phyloP scores from a whole-genome alignment of 2,888 invertebrate species.

The Spilarctia lutea region DNA sequence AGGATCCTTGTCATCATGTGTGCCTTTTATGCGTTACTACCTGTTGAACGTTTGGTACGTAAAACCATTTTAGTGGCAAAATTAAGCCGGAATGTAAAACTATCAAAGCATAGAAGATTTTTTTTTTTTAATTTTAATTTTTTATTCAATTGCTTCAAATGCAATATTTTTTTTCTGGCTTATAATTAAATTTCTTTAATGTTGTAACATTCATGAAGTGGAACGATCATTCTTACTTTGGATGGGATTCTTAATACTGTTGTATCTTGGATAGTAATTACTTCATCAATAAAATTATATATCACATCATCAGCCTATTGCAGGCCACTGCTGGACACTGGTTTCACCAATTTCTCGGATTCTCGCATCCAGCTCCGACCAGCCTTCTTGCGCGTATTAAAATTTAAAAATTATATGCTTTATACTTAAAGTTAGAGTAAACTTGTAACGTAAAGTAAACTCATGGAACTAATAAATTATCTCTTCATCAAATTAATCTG shows the following conservation, averaged over 20 bases:
- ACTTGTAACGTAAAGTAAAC: neutral
- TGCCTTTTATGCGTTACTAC: constrained; percentile 65
- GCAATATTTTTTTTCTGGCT: too few species aligned
- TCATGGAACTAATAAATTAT: neutral
- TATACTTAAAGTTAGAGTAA: neutral
- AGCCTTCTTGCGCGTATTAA: too few species aligned
- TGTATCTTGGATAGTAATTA: neutral
- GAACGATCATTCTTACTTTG: neutral
- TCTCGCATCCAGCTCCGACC: too few species aligned
- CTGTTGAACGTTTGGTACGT: constrained; percentile 61
- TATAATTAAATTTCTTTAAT: neutral
- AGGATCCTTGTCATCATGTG: constrained; percentile 70
- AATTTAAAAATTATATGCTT: too few species aligned
- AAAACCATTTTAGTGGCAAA: constrained; percentile 29
- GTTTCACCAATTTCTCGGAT: too few species aligned
- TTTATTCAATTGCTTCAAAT: neutral
- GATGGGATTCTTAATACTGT: neutral
- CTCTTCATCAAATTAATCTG: neutral
- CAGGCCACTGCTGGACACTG: too few species aligned
- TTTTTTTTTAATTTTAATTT: neutral
- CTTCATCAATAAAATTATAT: neutral
- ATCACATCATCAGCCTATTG: too few species aligned
- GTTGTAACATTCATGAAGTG: neutral
- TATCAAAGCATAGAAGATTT: neutral
- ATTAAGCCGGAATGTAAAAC: neutral